A percentile compares a stretch with the other conserved stretches of the same genome.
Conservation (phyloP, 2,113 vertebrate species). For the Gavia stellata region DNA sequence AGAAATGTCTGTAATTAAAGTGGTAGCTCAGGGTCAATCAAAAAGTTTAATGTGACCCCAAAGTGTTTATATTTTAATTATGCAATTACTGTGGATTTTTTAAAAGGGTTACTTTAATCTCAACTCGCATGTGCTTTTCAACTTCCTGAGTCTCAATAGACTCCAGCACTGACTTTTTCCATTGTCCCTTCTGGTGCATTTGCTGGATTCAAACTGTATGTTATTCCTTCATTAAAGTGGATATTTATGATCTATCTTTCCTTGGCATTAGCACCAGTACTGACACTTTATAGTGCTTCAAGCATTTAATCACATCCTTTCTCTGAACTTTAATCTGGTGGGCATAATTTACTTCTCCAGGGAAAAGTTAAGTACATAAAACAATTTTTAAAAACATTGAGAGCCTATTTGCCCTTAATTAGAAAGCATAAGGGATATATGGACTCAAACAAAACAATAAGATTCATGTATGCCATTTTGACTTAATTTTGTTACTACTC, state of each 20-base stretch:
- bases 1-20: background rate
- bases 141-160: background rate
- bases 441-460: background rate
- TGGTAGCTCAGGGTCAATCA: background rate
- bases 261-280: background rate
- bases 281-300: background rate
- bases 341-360: slow-evolving; percentile 17
- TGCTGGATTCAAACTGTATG: background rate
- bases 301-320: slow-evolving; percentile 34
- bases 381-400: background rate
- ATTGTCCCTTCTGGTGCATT: background rate
- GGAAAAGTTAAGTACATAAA: slow-evolving; percentile 45
- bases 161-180: background rate
- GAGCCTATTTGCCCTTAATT: slow-evolving; percentile 28
- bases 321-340: slow-evolving; percentile 45
- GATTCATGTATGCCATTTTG: background rate
- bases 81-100: background rate
- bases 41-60: background rate
- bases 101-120: background rate
- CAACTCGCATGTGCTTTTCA: background rate
- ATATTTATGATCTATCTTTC: background rate
- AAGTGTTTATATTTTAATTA: background rate
- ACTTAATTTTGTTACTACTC: slow-evolving; percentile 1
- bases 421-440: background rate
- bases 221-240: background rate